Conservation (phyloP, 2,797 vertebrate species). For the Cyclopterus lumpus region DNA sequence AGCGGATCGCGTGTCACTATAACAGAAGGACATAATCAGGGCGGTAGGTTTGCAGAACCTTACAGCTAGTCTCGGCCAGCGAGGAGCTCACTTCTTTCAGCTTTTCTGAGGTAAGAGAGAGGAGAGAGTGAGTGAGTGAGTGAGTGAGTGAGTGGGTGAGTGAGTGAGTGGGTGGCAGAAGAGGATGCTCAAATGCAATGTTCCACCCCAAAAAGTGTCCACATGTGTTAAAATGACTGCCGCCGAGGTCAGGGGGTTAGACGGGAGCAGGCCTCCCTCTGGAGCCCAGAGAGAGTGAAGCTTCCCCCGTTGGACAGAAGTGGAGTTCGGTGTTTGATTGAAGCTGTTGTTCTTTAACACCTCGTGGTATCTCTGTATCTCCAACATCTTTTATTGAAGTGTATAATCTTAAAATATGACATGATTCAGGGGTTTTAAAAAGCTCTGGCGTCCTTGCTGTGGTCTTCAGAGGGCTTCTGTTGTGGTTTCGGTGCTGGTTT, state of each 20-base stretch:
- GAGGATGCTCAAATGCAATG: slow-evolving; percentile 45
- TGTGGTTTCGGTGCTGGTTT: slow-evolving; percentile 43
- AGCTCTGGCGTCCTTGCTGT: background rate
- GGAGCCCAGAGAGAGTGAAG: background rate
- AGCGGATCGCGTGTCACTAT: slow-evolving; percentile 92
- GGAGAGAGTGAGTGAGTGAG: slow-evolving; percentile 30
- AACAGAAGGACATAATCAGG: slow-evolving; percentile 88
- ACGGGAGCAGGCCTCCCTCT: background rate
- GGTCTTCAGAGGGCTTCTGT: background rate
- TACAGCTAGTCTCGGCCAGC: slow-evolving; percentile 84
- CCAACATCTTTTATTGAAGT: background rate
- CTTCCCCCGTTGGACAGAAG: slow-evolving; percentile 13
- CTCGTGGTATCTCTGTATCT: background rate
- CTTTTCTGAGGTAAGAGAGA: slow-evolving; percentile 88
- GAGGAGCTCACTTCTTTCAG: slow-evolving; percentile 87
- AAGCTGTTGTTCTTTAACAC: background rate
- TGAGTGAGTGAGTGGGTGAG: slow-evolving; percentile 11
- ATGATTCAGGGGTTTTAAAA: background rate
- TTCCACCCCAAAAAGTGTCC: slow-evolving; percentile 27
- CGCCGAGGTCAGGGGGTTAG: slow-evolving; percentile 23
- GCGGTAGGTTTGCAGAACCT: slow-evolving; percentile 84
- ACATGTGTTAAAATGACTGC: slow-evolving; percentile 61
- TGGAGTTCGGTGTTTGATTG: background rate
- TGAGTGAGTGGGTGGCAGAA: slow-evolving; percentile 28
- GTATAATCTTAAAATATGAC: background rate